A percentile compares a stretch with the other conserved stretches of the same genome.
phyloP scores from a whole-genome alignment of 2,888 invertebrate species.

The Leptarthrus brevirostris region DNA sequence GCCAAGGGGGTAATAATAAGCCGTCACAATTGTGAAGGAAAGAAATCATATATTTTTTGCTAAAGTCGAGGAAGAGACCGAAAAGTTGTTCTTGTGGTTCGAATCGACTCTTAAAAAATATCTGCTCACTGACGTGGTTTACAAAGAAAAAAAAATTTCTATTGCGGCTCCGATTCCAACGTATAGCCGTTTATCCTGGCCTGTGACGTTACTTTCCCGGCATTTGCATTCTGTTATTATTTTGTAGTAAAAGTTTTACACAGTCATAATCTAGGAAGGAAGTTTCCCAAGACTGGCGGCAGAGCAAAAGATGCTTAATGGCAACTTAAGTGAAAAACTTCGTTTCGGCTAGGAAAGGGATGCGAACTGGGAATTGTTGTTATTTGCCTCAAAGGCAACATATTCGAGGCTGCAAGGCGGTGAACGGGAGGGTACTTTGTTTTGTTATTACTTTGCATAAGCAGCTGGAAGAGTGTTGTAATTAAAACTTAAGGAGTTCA shows the following conservation, averaged over 20 bases:
- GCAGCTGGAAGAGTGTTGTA: slow-evolving; percentile 32
- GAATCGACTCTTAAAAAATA: not conserved
- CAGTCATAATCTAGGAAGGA: slow-evolving; percentile 45
- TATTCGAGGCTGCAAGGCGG: slow-evolving; percentile 19
- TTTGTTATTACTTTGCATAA: slow-evolving; percentile 36
- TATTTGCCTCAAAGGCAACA: not conserved
- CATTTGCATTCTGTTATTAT: slow-evolving; percentile 54
- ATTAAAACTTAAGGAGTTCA: slow-evolving; percentile 50
- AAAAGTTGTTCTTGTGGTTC: slow-evolving; percentile 16
- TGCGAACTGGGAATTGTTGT: slow-evolving; percentile 26
- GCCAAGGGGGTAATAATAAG: not conserved
- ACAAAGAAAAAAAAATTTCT: too few relatives aligned
- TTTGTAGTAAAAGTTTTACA: slow-evolving; percentile 54
- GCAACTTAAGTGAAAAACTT: slow-evolving; percentile 49
- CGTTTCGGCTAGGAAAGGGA: not conserved
- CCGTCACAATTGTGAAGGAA: slow-evolving; percentile 13
- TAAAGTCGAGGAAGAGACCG: not conserved
- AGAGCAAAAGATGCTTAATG: slow-evolving; percentile 42
- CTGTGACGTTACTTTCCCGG: slow-evolving; percentile 35
- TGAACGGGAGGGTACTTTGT: slow-evolving; percentile 20
- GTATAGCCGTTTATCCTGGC: not conserved
- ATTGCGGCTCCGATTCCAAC: not conserved
- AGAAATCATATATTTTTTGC: slow-evolving; percentile 15
- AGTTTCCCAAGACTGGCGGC: slow-evolving; percentile 24
- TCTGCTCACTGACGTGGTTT: too few relatives aligned